Evolutionary conservation across 2,888 invertebrate species (phyloP), one percentile per base, ranked within the genome.

Genomic region (Trisateles emortualis): DNA sequence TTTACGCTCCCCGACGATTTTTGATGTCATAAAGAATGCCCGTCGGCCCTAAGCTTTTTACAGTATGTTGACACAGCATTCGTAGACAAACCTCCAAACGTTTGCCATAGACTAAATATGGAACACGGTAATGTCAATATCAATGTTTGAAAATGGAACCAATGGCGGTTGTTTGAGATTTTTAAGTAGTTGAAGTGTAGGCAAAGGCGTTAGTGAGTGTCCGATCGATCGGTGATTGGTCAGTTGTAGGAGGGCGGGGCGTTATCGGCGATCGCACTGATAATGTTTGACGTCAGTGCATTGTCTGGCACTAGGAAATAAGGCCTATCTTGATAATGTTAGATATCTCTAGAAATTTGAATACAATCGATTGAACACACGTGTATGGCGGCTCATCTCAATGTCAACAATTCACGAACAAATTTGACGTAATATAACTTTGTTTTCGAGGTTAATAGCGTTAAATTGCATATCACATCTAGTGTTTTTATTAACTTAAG

Each of bases 201-300:
- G 53, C 50, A 57, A 53, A 72, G 71, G 73, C 71, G 83, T 85
- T 83, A 77, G 71, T 80, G 79, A 78, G 80, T 86, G 89, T 86
- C 86, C 87, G 76, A 88, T 89, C 87, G 85, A 91, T 91, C 77
- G 75, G 84, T 78, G 81, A 91, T 90, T 89, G 91, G 91, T 84
- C 90, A 85, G 80, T 63, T 63, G 68, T 58, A 67, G 54, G 68
- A 77, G 84, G 91, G 90, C 89, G 90, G 88, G 78, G 90, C 79
- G 73, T 80, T 90, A 89, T 89, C 78, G 78, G 68, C 75, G 78
- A 78, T 78, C 68, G 68, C 61, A 67, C 63, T 70, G 77, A 77
- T 78, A 77, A 59, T 45, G 48, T 19, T 44, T 75, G 63, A 76
- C 82, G 81, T 83, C 81, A 81, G 40, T 53, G 70, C 77, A 81